Evolutionary conservation across 2,113 vertebrate genomes (phyloP).

Genomic region (Phoenicopterus ruber): DNA sequence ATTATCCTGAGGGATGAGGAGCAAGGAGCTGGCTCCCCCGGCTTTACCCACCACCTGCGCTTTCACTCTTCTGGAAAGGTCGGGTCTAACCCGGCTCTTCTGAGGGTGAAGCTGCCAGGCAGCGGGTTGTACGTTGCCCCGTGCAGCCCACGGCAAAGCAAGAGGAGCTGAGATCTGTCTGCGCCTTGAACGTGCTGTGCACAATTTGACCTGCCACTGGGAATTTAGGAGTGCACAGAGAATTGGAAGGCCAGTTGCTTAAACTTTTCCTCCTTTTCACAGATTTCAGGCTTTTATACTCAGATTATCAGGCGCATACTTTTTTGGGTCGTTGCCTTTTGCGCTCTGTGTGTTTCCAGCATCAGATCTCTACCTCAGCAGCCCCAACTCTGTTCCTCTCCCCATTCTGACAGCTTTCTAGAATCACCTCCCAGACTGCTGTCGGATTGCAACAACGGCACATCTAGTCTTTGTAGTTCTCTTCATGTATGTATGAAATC

Average conservation of each 20-base stretch:
- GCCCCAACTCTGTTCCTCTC: neutral
- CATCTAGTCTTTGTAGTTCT: neutral
- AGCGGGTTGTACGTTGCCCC: neutral
- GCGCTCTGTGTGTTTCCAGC: constrained; percentile 12
- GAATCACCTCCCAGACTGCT: constrained; percentile 13
- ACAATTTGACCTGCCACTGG: neutral
- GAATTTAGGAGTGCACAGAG: neutral
- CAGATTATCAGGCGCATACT: constrained; percentile 33
- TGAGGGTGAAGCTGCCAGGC: neutral
- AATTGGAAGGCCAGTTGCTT: neutral
- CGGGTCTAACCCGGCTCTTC: neutral
- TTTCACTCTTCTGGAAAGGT: neutral
- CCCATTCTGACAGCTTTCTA: neutral
- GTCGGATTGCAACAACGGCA: neutral
- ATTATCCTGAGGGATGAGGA: neutral
- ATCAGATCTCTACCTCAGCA: neutral
- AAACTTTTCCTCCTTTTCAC: neutral
- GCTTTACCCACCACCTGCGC: neutral
- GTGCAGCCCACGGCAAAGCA: neutral
- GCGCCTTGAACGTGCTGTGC: neutral
- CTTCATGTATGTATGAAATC: neutral
- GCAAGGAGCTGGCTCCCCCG: neutral
- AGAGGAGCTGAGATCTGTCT: neutral
- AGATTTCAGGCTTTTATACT: neutral
- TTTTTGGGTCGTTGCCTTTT: constrained; percentile 50